Percentiles rank a stretch among this genome's conserved stretches.
These are phyloP conservation scores for Brachionus koreanus DNA, from an alignment of 1,140 invertebrate genomes.

Conservation along the genomic window DNA sequence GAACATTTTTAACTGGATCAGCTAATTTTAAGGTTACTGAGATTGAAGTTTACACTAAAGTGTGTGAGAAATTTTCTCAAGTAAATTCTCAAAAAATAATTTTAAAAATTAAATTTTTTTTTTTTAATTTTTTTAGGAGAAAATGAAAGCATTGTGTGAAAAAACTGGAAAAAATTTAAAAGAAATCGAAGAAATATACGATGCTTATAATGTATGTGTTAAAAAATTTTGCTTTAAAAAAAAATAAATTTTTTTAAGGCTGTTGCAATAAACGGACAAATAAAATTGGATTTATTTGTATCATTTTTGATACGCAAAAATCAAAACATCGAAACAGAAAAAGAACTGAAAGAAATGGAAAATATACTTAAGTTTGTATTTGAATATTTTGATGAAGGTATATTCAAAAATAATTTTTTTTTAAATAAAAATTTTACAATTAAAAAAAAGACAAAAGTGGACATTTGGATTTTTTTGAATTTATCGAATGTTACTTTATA, in stretches of 20 bases:
- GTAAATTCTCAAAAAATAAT: too few species aligned
- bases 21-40: neutral
- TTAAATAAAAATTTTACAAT: neutral
- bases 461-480: neutral
- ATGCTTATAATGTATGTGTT: conserved; percentile 22
- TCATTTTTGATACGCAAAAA: neutral
- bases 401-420: neutral
- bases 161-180: neutral
- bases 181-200: neutral
- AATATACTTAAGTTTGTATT: neutral
- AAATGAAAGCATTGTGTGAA: neutral
- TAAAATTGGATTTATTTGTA: neutral
- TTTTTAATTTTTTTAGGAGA: too few species aligned
- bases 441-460: neutral
- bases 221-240: too few species aligned
- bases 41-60: conserved; percentile 10
- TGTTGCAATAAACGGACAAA: conserved; percentile 6
- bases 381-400: conserved; percentile 11
- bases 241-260: neutral
- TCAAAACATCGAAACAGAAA: conserved; percentile 2
- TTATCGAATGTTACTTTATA: conserved; percentile 5
- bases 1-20: conserved; percentile 3
- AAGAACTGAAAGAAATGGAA: conserved; percentile 1
- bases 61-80: neutral
- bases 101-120: too few species aligned